Evolutionary conservation across 1,140 invertebrate genomes (phyloP), one percentile per base, ranked within the genome.

Genomic region (Bombus polaris): DNA sequence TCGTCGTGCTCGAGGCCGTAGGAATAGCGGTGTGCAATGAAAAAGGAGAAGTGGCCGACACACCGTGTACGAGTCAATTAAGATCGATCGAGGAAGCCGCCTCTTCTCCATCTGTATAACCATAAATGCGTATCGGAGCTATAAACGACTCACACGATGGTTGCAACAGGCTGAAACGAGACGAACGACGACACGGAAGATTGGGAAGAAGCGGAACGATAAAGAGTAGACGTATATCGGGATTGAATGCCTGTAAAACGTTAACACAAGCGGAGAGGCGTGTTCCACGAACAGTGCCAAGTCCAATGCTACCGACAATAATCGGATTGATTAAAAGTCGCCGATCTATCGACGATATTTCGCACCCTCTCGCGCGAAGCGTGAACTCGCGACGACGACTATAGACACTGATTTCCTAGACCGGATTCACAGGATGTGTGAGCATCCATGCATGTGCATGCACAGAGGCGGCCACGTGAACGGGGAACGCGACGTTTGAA

Each of bases 301-400:
- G 47, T 53, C 85, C 87, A 88, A 92, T 90, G 76, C 85, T 86
- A 73, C 80, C 88, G 85, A 91, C 88, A 89, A 92, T 92, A 92
- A 92, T 92, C 90, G 90, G 85, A 91, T 92, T 89, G 91, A 92
- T 92, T 92, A 92, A 92, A 92, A 92, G 91, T 92, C 86, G 89
- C 90, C 87, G 89, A 81, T 81, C 72, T 62, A 72, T 47, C 44
- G 18, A 32, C 44, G 35, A 18, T 28, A 42, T 79, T 35, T 62
- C 65, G 37, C 39, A 32, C 18, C 42, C 70, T 66, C 35, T 37
- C 0, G 66, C 39, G 15, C 37, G 5, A 22, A 25, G 18, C 57
- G 32, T 62, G 39, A 25, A 66, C 62, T 37, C 39, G 66, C 68
- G 57, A 71, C 53, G 39, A 62, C 18, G 28, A 10, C 47, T 44